Evolutionary conservation across 1,140 invertebrate species (phyloP).

Genomic region (Drosophila grimshawi): DNA sequence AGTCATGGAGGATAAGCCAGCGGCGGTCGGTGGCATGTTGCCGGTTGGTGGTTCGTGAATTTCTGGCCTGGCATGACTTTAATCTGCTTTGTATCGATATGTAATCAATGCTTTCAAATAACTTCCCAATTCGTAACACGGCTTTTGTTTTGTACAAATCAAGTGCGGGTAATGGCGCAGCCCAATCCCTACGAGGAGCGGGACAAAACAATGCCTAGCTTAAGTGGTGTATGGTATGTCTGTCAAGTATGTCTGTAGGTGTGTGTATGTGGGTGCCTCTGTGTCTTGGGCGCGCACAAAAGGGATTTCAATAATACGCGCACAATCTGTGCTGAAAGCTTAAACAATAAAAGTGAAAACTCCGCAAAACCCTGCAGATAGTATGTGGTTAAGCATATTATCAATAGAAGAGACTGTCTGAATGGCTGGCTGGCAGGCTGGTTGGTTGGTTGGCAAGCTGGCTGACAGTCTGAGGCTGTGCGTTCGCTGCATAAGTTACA

Average conservation of each 20-base stretch:
- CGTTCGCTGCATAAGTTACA: slow-evolving; percentile 16
- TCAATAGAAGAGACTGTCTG: slow-evolving; percentile 29
- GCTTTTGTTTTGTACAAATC: slow-evolving; percentile 76
- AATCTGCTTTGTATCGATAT: slow-evolving; percentile 57
- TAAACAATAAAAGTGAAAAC: slow-evolving; percentile 81
- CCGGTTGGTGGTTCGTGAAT: slow-evolving; percentile 24
- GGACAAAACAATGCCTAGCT: slow-evolving; percentile 50
- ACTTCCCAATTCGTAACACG: slow-evolving; percentile 73
- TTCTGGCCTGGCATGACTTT: slow-evolving; percentile 25
- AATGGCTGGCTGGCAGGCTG: not conserved
- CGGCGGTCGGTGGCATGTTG: slow-evolving; percentile 23
- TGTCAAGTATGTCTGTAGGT: slow-evolving; percentile 1
- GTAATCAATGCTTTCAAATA: slow-evolving; percentile 79
- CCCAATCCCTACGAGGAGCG: slow-evolving; percentile 1
- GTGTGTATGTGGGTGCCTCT: slow-evolving; percentile 7
- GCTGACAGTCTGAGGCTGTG: not conserved
- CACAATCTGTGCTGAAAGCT: slow-evolving; percentile 79
- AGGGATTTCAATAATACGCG: slow-evolving; percentile 78
- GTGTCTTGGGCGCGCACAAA: slow-evolving; percentile 56
- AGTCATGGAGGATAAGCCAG: slow-evolving; percentile 19
- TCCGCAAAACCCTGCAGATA: slow-evolving; percentile 51
- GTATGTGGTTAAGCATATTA: slow-evolving; percentile 61
- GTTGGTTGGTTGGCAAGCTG: not conserved
- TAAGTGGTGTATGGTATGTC: not conserved
- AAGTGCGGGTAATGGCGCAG: slow-evolving; percentile 38